Evolutionary conservation across 2,797 vertebrate genomes (phyloP), one percentile per base, ranked within the genome.

Genomic region (Staurois parvus): DNA sequence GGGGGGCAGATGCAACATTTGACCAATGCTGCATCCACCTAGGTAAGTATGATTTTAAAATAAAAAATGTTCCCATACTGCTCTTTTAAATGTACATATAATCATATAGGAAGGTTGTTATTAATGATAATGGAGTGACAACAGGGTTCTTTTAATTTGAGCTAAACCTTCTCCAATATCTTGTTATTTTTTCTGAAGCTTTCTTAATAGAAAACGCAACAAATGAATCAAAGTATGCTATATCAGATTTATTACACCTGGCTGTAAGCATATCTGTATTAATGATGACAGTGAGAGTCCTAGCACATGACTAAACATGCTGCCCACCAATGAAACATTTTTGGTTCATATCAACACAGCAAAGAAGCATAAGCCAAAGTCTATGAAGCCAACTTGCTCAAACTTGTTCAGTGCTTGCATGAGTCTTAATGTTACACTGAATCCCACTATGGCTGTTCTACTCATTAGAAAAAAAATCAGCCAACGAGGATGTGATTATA

Each of bases 241-340:
- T 70, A 37, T 34, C 21, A 15, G 52, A 10, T 52, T 52, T 24
- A 37, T 21, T 26, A 70, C 83, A 84, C 67, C 83, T 84, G 83
- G 77, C 32, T 67, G 59, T 32, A 79, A 21, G 9, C 13, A 66
- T 68, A 48, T 42, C 30, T 42, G 26, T 81, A 80, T 69, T 40
- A 76, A 74, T 34, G 42, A 69, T 77, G 34, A 67, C 17, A 78
- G 67, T 56, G 29, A 73, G 17, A 48, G 19, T 72, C 34, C 32
- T 13, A 79, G 67, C 80, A 78, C 85, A 86, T 76, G 73, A 86
- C 37, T 56, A 77, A 77, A 82, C 85, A 72, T 83, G 85, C 52
- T 62, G 67, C 15, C 6, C 9, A 40, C 45, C 29, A 24, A 79
- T 75, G 29, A 74, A 85, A 74, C 69, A 79, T 74, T 81, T 78